phyloP scores from a whole-genome alignment of 2,113 vertebrate species.

The Labeo catla region DNA sequence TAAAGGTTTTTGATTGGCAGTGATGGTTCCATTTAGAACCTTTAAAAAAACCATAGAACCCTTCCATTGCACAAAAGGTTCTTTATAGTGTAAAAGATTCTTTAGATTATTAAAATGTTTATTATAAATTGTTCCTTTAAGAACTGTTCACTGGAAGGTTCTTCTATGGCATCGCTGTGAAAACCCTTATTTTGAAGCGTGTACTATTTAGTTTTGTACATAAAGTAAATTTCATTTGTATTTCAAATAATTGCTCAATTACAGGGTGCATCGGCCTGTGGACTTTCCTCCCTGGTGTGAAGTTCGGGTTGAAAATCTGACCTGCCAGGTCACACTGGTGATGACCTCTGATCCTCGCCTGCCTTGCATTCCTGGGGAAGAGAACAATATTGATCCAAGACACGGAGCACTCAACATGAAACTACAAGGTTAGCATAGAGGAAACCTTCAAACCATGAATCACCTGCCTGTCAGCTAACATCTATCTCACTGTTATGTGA shows the following conservation, averaged over 20 bases:
- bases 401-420: constrained; percentile 61
- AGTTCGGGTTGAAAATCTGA: constrained; percentile 81
- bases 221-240: not conserved
- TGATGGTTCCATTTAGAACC: not conserved
- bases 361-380: constrained; percentile 75
- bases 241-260: not conserved
- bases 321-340: constrained; percentile 87
- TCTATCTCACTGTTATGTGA: not conserved
- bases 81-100: not conserved
- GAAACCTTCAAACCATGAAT: not conserved
- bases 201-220: not conserved
- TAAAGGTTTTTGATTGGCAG: not conserved
- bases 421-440: constrained; percentile 54
- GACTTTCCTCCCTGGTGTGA: constrained; percentile 91
- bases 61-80: not conserved
- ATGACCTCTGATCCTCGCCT: constrained; percentile 83
- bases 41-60: not conserved
- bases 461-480: constrained; percentile 10
- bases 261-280: constrained; percentile 87
- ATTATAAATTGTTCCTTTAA: not conserved
- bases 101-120: not conserved
- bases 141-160: not conserved
- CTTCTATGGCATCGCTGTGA: not conserved
- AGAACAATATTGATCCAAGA: constrained; percentile 61
- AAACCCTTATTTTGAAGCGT: not conserved